A percentile compares a stretch with the other conserved stretches of the same genome.
Evolutionary conservation across 2,113 vertebrate genomes (phyloP).

Genomic region (Ictalurus furcatus): DNA sequence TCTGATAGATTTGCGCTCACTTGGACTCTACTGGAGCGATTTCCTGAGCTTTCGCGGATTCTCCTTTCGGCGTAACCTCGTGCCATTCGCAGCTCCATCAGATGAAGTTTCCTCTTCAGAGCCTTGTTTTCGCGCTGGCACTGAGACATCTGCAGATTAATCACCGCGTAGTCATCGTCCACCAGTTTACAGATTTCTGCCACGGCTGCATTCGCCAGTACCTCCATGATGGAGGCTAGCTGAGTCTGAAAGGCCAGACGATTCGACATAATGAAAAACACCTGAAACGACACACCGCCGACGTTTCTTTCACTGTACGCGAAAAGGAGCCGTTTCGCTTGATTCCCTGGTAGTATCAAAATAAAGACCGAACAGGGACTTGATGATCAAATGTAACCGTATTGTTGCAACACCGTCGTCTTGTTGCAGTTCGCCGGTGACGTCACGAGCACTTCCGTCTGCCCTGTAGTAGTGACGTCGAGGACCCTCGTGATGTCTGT

Average conservation of each 20-base stretch:
- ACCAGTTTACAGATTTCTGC: conserved; percentile 76
- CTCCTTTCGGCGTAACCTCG: conserved; percentile 67
- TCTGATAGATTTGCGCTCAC: conserved; percentile 49
- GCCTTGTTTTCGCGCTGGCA: conserved; percentile 72
- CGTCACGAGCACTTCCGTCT: conserved; percentile 44
- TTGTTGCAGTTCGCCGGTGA: conserved; percentile 33
- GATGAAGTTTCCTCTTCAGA: conserved; percentile 71
- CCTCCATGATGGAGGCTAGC: conserved; percentile 78
- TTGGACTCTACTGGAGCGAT: conserved; percentile 52
- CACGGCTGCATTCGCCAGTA: conserved; percentile 74
- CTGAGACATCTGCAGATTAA: conserved; percentile 71
- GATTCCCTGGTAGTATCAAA: neutral
- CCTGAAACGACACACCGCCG: conserved; percentile 8
- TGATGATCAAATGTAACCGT: neutral
- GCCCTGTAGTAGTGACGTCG: conserved; percentile 47
- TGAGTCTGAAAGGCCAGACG: conserved; percentile 75
- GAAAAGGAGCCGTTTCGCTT: neutral
- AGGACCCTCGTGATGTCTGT: neutral
- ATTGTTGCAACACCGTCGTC: conserved; percentile 10
- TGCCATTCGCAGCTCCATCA: conserved; percentile 72
- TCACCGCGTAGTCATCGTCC: conserved; percentile 73
- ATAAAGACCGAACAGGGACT: too few species aligned
- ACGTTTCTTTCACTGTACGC: neutral
- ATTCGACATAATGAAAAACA: conserved; percentile 59
- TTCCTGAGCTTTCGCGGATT: conserved; percentile 63